Percentiles rank a stretch among this genome's conserved stretches.
Evolutionary conservation across 1,140 invertebrate species (phyloP).

Genomic region (Drosophila lini): DNA sequence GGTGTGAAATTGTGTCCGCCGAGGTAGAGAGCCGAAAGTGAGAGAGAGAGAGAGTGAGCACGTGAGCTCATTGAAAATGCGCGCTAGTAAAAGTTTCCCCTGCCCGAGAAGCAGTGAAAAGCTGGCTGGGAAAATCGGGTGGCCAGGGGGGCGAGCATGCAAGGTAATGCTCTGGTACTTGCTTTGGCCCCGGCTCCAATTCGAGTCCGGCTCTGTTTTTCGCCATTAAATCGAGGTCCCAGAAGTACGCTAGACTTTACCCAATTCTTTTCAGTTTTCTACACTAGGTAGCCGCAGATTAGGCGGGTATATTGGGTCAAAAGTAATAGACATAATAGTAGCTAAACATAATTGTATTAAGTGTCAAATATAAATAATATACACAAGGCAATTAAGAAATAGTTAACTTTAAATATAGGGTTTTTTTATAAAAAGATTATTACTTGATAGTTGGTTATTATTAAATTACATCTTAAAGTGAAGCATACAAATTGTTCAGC

Average conservation of each 20-base stretch:
- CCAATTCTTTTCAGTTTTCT: constrained; percentile 31
- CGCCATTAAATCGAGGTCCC: constrained; percentile 71
- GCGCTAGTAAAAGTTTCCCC: constrained; percentile 66
- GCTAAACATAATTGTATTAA: neutral
- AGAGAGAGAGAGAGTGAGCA: constrained; percentile 43
- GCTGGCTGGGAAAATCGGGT: constrained; percentile 11
- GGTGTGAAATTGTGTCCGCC: constrained; percentile 78
- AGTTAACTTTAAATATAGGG: too few species aligned
- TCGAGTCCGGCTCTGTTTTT: constrained; percentile 32
- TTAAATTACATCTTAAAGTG: neutral
- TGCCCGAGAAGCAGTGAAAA: constrained; percentile 11
- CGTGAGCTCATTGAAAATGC: constrained; percentile 74
- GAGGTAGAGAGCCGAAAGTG: constrained; percentile 11
- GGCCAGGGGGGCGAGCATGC: neutral
- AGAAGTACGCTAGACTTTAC: constrained; percentile 57
- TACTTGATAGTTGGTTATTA: neutral
- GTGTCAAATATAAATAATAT: too few species aligned
- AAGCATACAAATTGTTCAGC: neutral
- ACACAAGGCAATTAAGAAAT: neutral
- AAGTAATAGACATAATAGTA: too few species aligned
- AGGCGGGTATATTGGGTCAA: constrained; percentile 6
- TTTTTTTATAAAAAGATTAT: neutral
- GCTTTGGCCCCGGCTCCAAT: constrained; percentile 33
- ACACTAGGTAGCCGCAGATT: neutral
- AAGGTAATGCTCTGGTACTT: constrained; percentile 44